Conservation (phyloP, 1,140 invertebrate species). For the Vollenhovia emeryi region DNA sequence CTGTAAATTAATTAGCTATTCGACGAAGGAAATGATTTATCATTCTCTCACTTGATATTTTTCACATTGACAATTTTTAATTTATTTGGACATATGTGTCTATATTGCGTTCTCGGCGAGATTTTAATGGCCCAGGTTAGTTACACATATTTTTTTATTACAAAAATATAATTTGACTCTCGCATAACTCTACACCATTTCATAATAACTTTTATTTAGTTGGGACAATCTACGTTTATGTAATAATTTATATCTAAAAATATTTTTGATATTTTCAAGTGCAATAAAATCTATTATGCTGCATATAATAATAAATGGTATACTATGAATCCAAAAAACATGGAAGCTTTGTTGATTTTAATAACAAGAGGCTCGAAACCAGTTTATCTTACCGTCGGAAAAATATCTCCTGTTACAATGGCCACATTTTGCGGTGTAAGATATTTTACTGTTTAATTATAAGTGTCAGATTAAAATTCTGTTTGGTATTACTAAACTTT, state of each 20-base stretch:
- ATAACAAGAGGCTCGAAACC: neutral
- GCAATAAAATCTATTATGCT: neutral
- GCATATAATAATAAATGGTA: conserved; percentile 7
- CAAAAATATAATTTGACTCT: too few relatives aligned
- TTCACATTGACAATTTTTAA: neutral
- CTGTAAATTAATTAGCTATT: conserved; percentile 18
- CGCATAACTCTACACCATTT: too few relatives aligned
- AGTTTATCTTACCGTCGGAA: conserved; percentile 43
- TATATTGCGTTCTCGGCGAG: conserved; percentile 41
- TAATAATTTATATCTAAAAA: neutral
- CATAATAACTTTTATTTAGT: too few relatives aligned
- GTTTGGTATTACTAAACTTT: neutral
- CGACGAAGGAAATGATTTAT: neutral
- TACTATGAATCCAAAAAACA: neutral
- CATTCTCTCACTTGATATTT: neutral
- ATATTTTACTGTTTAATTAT: neutral
- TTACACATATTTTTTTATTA: too few relatives aligned
- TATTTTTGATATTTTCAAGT: neutral
- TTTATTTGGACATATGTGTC: conserved; percentile 20
- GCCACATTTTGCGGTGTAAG: neutral
- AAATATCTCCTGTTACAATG: conserved; percentile 45
- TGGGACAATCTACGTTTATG: neutral
- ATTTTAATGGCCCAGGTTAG: conserved; percentile 38
- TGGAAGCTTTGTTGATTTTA: too few relatives aligned
- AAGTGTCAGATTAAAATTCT: neutral